These are phyloP conservation scores for Cryptotermes secundus DNA, from an alignment of 1,140 invertebrate species.

Conservation along the genomic window DNA sequence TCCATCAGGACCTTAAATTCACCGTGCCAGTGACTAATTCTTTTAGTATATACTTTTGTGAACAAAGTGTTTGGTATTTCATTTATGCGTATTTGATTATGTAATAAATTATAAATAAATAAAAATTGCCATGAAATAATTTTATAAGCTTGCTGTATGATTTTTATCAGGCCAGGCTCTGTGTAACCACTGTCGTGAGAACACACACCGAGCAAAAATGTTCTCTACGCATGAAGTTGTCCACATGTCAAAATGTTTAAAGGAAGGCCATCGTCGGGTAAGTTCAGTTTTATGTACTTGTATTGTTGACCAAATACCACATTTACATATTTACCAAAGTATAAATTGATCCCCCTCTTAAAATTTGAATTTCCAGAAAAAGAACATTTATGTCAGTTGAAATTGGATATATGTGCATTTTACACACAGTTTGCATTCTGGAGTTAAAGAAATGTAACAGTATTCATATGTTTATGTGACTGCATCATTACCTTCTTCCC, in stretches of 20 bases:
- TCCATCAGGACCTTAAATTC: no score
- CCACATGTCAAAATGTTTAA: constrained; percentile 67
- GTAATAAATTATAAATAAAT: not conserved
- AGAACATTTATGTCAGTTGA: no score
- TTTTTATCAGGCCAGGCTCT: constrained; percentile 62
- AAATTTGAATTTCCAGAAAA: no score
- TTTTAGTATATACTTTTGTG: not conserved
- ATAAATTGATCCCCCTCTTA: no score
- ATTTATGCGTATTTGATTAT: not conserved
- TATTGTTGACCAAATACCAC: no score
- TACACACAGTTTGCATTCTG: no score
- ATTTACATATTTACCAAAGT: no score
- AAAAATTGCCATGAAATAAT: not conserved
- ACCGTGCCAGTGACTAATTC: not conserved
- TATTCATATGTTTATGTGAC: no score
- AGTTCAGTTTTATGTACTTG: constrained; percentile 32
- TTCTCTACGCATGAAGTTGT: constrained; percentile 70
- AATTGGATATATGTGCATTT: no score
- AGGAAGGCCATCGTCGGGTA: constrained; percentile 62
- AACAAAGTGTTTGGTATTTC: not conserved
- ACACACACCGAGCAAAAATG: constrained; percentile 72
- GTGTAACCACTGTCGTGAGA: constrained; percentile 66
- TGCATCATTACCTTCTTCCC: no score
- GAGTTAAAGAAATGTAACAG: no score
- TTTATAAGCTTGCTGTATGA: not conserved